phyloP scores from a whole-genome alignment of 2,888 invertebrate species.

The Choreutis nemorana region DNA sequence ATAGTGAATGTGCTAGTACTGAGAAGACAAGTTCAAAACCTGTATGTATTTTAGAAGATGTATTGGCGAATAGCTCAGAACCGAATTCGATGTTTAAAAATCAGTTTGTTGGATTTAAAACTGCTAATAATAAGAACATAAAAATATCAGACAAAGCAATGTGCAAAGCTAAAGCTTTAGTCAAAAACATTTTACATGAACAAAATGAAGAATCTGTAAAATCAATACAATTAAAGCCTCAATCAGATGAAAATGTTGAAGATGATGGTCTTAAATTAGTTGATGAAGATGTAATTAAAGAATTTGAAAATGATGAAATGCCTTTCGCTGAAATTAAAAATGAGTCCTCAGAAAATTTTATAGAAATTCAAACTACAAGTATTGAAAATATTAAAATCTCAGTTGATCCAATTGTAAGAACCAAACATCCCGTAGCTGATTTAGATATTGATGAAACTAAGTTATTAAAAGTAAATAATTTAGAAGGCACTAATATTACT shows the following conservation, averaged over 20 bases:
- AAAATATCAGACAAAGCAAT: slow-evolving; percentile 18
- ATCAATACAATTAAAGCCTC: no score
- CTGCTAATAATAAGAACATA: slow-evolving; percentile 29
- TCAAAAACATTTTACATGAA: slow-evolving; percentile 18
- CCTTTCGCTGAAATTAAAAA: slow-evolving; percentile 2
- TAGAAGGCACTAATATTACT: no score
- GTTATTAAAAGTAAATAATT: no score
- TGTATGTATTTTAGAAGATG: no score
- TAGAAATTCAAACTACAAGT: slow-evolving; percentile 37
- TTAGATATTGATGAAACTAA: slow-evolving; percentile 13
- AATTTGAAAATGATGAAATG: background rate
- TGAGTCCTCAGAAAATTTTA: no score
- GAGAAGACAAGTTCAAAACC: no score
- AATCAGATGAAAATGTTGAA: no score
- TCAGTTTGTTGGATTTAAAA: slow-evolving; percentile 20
- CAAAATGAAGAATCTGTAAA: background rate
- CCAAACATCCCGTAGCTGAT: slow-evolving; percentile 25
- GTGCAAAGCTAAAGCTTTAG: slow-evolving; percentile 17
- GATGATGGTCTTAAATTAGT: no score
- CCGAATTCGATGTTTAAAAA: no score
- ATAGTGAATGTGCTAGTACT: no score
- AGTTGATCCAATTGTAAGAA: slow-evolving; percentile 20
- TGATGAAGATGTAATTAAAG: slow-evolving; percentile 3
- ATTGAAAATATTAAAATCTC: slow-evolving; percentile 35
- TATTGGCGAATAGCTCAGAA: no score